These are phyloP conservation scores for Catocala fraxini DNA, from an alignment of 2,888 invertebrate species.

Conservation along the genomic window DNA sequence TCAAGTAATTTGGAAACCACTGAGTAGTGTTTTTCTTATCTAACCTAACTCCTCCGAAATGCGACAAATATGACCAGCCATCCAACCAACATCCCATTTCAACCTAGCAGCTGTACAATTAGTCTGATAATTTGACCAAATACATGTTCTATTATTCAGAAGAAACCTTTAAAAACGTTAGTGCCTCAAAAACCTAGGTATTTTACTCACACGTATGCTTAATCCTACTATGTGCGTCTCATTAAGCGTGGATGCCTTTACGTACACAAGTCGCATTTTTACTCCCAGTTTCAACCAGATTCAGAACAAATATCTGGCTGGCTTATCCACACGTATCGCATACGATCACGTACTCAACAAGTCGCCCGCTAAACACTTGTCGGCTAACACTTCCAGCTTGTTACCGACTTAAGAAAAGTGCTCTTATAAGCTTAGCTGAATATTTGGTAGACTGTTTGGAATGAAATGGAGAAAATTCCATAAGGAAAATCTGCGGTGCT, in stretches of 20 bases:
- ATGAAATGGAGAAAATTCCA: no score
- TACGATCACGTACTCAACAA: constrained; percentile 18
- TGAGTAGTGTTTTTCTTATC: no score
- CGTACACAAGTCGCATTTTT: constrained; percentile 1
- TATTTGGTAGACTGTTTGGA: no score
- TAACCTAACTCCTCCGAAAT: no score
- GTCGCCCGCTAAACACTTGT: constrained; percentile 17
- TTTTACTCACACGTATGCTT: background rate
- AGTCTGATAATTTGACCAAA: no score
- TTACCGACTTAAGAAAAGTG: constrained; percentile 14
- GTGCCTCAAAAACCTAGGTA: background rate
- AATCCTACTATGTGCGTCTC: background rate
- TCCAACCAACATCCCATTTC: no score
- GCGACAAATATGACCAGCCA: no score
- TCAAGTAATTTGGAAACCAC: no score
- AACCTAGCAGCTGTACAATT: no score
- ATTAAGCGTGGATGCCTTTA: background rate
- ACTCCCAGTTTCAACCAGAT: constrained; percentile 4
- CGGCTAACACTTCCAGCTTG: constrained; percentile 15
- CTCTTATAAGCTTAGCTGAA: background rate
- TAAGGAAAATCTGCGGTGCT: no score
- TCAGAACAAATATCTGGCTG: constrained; percentile 7
- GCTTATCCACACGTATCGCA: constrained; percentile 15
- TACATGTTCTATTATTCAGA: no score
- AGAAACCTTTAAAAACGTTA: no score